phyloP scores from a whole-genome alignment of 2,113 vertebrate genomes.

The Hemibagrus wyckioides region DNA sequence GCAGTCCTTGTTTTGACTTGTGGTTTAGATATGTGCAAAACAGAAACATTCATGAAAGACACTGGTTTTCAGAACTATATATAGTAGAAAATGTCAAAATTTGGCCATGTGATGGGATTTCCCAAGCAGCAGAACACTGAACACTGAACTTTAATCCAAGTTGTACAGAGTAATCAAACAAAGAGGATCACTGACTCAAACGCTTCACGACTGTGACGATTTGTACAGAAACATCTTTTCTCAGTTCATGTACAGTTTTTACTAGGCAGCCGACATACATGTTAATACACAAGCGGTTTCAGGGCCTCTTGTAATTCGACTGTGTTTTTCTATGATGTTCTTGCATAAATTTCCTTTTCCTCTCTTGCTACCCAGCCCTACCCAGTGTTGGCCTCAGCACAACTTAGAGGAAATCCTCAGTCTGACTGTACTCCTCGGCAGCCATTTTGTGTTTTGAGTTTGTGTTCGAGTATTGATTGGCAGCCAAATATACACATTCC shows the following conservation, averaged over 20 bases:
- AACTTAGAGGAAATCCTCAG: conserved; percentile 41
- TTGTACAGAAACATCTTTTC: not conserved
- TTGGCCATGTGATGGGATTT: not conserved
- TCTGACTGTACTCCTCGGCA: conserved; percentile 30
- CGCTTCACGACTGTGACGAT: not conserved
- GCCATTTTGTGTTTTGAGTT: too few relatives aligned
- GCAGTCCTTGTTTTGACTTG: not conserved
- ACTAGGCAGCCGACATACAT: not conserved
- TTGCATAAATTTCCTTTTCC: conserved; percentile 49
- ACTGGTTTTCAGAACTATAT: not conserved
- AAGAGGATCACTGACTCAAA: not conserved
- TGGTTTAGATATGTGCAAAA: not conserved
- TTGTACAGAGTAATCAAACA: not conserved
- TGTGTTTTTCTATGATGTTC: conserved; percentile 17
- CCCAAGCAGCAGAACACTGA: not conserved
- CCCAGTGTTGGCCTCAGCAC: conserved; percentile 28
- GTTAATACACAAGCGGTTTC: not conserved
- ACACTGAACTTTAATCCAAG: not conserved
- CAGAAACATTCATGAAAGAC: not conserved
- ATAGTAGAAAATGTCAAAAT: not conserved
- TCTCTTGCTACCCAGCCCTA: conserved; percentile 33
- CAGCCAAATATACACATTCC: conserved; percentile 31
- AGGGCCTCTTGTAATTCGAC: not conserved
- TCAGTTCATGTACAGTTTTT: not conserved
- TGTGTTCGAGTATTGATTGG: conserved; percentile 27